Percentiles rank a stretch among this genome's conserved stretches.
Evolutionary conservation across 2,888 invertebrate genomes (phyloP).

Genomic region (Drosophila melanosoma): DNA sequence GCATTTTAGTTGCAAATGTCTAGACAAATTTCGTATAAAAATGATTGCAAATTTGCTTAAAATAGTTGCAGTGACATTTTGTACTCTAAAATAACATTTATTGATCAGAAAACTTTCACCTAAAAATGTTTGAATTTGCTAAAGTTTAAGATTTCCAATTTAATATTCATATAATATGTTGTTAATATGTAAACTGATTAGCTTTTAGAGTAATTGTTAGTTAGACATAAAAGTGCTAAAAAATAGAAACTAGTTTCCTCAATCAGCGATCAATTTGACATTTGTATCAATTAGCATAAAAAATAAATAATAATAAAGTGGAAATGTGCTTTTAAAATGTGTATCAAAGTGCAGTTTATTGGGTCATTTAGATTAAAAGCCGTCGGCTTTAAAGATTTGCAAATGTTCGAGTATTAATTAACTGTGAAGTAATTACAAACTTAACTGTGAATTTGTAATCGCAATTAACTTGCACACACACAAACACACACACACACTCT

Average conservation of each 20-base stretch:
- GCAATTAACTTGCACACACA: neutral
- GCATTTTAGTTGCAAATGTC: neutral
- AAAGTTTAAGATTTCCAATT: neutral
- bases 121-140: neutral
- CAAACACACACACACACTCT: constrained; percentile 10
- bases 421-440: constrained; percentile 2
- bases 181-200: neutral
- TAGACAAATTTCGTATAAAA: too few relatives aligned
- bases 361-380: neutral
- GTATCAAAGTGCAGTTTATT: constrained; percentile 4
- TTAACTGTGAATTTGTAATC: neutral
- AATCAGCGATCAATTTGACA: neutral
- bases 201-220: neutral
- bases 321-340: neutral
- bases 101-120: neutral
- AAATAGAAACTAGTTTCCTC: too few relatives aligned
- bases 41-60: neutral
- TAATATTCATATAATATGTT: neutral
- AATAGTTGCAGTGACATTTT: neutral
- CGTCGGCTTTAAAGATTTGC: constrained; percentile 6
- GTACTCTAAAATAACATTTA: too few relatives aligned
- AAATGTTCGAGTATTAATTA: neutral
- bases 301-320: neutral
- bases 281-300: neutral
- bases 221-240: neutral